These are phyloP conservation scores for Oreochromis tanganicae DNA, from an alignment of 2,113 vertebrate species.

Conservation along the genomic window DNA sequence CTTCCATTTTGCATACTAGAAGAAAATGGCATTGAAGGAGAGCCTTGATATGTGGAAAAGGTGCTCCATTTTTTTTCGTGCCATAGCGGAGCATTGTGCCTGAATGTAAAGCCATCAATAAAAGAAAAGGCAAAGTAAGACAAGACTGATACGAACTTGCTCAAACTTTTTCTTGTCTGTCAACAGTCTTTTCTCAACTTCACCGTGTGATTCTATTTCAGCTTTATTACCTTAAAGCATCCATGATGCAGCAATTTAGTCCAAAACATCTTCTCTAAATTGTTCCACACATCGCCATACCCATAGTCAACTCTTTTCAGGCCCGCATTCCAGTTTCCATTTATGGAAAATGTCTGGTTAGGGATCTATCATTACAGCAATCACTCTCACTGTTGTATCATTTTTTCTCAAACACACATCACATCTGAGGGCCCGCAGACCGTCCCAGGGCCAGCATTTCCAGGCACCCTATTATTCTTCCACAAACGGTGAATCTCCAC, in stretches of 20 bases:
- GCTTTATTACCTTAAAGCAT: conserved; percentile 52
- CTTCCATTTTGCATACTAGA: conserved; percentile 40
- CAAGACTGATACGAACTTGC: not conserved
- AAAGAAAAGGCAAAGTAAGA: not conserved
- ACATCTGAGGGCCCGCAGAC: conserved; percentile 28
- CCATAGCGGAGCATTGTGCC: conserved; percentile 2
- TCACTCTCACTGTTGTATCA: conserved; percentile 61
- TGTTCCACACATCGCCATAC: conserved; percentile 28
- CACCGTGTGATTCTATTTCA: conserved; percentile 25
- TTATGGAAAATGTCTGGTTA: conserved; percentile 70
- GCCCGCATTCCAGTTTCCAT: conserved; percentile 56
- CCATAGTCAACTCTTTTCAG: conserved; percentile 42
- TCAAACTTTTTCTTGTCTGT: not conserved
- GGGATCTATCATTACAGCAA: conserved; percentile 70
- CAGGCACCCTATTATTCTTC: conserved; percentile 64
- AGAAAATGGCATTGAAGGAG: conserved; percentile 32
- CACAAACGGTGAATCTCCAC: conserved; percentile 65
- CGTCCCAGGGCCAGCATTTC: conserved; percentile 28
- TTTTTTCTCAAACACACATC: conserved; percentile 62
- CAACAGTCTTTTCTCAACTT: conserved; percentile 8
- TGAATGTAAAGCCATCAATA: conserved; percentile 18
- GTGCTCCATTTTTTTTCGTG: conserved; percentile 5
- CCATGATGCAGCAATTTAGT: conserved; percentile 43
- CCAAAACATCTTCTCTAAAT: conserved; percentile 52
- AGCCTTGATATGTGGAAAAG: conserved; percentile 32